Percentiles rank a stretch among this genome's conserved stretches.
phyloP scores from a whole-genome alignment of 2,888 invertebrate genomes.

The Cheilosia vernalis region DNA sequence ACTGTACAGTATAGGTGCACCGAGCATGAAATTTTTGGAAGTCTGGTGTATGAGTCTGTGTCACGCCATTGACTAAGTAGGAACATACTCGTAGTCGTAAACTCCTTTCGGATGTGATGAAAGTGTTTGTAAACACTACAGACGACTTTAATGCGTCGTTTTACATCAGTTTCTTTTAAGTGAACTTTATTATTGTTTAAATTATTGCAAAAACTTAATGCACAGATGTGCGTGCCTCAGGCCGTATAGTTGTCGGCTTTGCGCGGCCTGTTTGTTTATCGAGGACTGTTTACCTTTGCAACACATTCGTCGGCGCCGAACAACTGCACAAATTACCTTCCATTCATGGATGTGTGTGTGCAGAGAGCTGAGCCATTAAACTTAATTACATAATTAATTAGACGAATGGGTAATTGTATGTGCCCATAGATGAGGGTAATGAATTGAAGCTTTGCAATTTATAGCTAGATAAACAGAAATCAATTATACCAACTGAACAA shows the following conservation, averaged over 20 bases:
- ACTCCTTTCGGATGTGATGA: not conserved
- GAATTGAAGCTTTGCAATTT: conserved; percentile 14
- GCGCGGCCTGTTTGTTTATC: not conserved
- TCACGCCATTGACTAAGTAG: not conserved
- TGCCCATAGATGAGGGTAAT: conserved; percentile 7
- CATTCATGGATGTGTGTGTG: not conserved
- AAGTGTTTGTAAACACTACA: not conserved
- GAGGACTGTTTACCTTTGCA: conserved; percentile 3
- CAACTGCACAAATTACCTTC: conserved; percentile 6
- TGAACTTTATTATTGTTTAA: conserved; percentile 3
- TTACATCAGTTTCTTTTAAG: not conserved
- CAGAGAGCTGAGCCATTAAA: conserved; percentile 8
- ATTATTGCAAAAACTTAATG: conserved; percentile 15
- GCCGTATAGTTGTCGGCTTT: not conserved
- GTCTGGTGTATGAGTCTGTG: not conserved
- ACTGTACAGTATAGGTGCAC: too few relatives aligned
- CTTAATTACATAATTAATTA: conserved; percentile 38
- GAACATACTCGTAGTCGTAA: not conserved
- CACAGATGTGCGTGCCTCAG: too few relatives aligned
- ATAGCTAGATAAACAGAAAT: conserved; percentile 19
- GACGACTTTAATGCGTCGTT: not conserved
- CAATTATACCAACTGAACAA: conserved; percentile 9
- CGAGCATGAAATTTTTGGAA: conserved; percentile 25
- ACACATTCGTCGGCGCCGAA: too few relatives aligned
- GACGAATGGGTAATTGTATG: conserved; percentile 24